Percentiles rank a stretch among this genome's conserved stretches.
These are phyloP conservation scores for Euthynnus affinis DNA, from an alignment of 2,797 vertebrate genomes.

Conservation along the genomic window DNA sequence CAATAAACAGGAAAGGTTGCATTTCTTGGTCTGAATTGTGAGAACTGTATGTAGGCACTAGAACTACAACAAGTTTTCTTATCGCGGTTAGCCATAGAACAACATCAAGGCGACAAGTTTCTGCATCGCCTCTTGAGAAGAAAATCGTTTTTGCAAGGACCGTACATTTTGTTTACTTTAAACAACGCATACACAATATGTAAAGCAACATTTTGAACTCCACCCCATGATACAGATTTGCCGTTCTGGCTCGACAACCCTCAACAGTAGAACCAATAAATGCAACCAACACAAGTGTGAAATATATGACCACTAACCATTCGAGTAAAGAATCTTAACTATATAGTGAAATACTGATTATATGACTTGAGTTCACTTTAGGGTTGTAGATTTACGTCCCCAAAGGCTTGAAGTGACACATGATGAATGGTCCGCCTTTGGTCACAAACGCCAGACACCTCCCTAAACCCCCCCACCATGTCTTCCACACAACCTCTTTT, in stretches of 20 bases:
- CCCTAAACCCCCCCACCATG: slow-evolving; percentile 34
- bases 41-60: slow-evolving; percentile 66
- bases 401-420: slow-evolving; percentile 71
- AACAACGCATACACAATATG: slow-evolving; percentile 33
- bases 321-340: slow-evolving; percentile 5
- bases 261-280: slow-evolving; percentile 1
- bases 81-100: slow-evolving; percentile 66
- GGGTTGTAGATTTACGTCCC: slow-evolving; percentile 51
- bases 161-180: slow-evolving; percentile 50
- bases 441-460: slow-evolving; percentile 62
- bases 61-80: slow-evolving; percentile 72
- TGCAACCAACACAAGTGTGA: slow-evolving; percentile 17
- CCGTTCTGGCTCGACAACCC: slow-evolving; percentile 1
- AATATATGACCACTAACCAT: not conserved
- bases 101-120: slow-evolving; percentile 58
- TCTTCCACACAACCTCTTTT: slow-evolving; percentile 66
- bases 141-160: slow-evolving; percentile 29
- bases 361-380: slow-evolving; percentile 50
- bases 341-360: slow-evolving; percentile 38
- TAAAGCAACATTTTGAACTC: slow-evolving; percentile 33
- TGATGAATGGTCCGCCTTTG: slow-evolving; percentile 80
- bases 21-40: slow-evolving; percentile 79
- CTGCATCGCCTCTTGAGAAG: slow-evolving; percentile 36
- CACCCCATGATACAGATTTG: slow-evolving; percentile 14
- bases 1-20: slow-evolving; percentile 83